These are phyloP conservation scores for Leptogaster cylindrica DNA, from an alignment of 2,888 invertebrate species.

Conservation along the genomic window DNA sequence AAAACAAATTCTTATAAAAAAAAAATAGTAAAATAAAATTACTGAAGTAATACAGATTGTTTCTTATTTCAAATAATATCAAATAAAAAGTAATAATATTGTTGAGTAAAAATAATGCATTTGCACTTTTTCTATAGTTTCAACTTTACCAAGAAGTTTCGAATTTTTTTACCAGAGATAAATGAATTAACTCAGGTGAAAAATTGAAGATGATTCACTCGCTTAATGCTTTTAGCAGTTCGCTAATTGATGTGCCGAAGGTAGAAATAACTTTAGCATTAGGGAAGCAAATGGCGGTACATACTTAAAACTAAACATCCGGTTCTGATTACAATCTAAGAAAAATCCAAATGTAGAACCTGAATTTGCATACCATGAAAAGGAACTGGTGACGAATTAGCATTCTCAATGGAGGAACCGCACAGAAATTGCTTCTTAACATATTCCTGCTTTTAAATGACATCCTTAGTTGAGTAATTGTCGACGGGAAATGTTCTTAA, in stretches of 20 bases:
- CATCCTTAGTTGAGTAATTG: too few species aligned
- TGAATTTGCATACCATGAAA: slow-evolving; percentile 30
- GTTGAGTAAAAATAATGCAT: not conserved
- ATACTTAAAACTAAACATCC: slow-evolving; percentile 14
- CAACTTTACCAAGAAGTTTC: too few species aligned
- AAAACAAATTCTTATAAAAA: slow-evolving; percentile 40
- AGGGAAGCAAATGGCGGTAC: slow-evolving; percentile 9
- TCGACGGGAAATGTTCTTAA: too few species aligned
- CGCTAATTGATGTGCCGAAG: slow-evolving; percentile 18
- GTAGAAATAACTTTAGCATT: not conserved
- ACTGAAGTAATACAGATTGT: slow-evolving; percentile 22
- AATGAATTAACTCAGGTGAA: too few species aligned
- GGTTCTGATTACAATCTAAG: slow-evolving; percentile 22
- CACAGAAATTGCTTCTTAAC: too few species aligned
- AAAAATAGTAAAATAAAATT: slow-evolving; percentile 40
- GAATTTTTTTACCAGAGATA: too few species aligned
- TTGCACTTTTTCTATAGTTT: too few species aligned
- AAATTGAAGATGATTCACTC: slow-evolving; percentile 10
- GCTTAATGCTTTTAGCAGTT: not conserved
- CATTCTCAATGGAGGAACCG: not conserved
- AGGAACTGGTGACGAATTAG: not conserved
- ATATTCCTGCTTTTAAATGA: too few species aligned
- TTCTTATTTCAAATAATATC: not conserved
- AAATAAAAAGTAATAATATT: not conserved
- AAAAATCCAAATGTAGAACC: slow-evolving; percentile 16